Conservation (phyloP, 2,888 invertebrate genomes). For the Antitype chi region DNA sequence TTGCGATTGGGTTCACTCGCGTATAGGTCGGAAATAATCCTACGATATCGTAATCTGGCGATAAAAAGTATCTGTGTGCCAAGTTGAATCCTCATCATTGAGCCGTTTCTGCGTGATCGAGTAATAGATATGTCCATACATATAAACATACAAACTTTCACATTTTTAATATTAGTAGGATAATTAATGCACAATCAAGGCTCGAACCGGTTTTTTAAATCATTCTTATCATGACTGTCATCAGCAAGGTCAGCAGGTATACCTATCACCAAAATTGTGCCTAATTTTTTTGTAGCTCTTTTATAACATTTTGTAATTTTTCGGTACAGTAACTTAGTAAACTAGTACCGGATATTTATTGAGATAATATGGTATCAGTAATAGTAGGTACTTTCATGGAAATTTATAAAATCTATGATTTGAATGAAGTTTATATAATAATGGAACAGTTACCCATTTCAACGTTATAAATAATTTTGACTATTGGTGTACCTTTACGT, state of each 20-base stretch:
- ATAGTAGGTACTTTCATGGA: not conserved
- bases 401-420: not conserved
- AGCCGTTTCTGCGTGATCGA: too few relatives aligned
- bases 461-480: not conserved
- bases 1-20: too few relatives aligned
- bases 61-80: too few relatives aligned
- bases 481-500: not conserved
- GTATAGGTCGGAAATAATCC: too few relatives aligned
- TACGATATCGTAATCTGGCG: too few relatives aligned
- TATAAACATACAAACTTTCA: too few relatives aligned
- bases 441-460: not conserved
- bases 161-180: too few relatives aligned
- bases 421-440: too few relatives aligned
- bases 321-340: conserved; percentile 7
- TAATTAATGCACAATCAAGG: not conserved
- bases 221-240: too few relatives aligned
- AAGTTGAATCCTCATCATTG: too few relatives aligned
- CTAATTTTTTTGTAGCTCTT: not conserved
- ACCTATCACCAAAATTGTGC: not conserved
- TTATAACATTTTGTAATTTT: conserved; percentile 7
- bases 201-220: not conserved
- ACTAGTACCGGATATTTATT: not conserved
- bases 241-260: not conserved
- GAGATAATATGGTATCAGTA: not conserved
- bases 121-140: too few relatives aligned